Evolutionary conservation across 2,113 vertebrate species (phyloP).

Genomic region (Ovis canadensis): DNA sequence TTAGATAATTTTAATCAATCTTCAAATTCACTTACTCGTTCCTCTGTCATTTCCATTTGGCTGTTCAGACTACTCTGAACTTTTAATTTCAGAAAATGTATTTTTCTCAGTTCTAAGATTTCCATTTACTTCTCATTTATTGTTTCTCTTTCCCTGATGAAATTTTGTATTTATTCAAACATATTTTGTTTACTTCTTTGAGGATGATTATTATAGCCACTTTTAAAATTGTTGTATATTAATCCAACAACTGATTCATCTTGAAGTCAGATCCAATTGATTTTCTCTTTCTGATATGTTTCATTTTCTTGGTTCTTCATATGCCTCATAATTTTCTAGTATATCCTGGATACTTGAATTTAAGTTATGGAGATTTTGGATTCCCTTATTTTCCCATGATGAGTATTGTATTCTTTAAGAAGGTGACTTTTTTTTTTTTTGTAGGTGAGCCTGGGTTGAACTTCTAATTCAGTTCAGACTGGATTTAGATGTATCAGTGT

Average conservation of each 20-base stretch:
- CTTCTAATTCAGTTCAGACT: not conserved
- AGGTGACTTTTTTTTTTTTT: not conserved
- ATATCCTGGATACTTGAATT: not conserved
- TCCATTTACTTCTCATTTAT: not conserved
- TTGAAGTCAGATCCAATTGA: not conserved
- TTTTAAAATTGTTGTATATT: not conserved
- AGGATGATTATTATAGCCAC: not conserved
- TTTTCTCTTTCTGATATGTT: not conserved
- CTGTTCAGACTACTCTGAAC: not conserved
- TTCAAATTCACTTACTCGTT: not conserved
- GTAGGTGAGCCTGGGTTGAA: not conserved
- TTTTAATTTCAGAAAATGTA: not conserved
- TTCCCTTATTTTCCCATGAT: not conserved
- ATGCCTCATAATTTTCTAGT: not conserved
- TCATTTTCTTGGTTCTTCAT: not conserved
- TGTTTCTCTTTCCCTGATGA: not conserved
- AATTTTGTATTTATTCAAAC: not conserved
- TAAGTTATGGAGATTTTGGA: not conserved
- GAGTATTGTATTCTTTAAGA: not conserved
- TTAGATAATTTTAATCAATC: not conserved
- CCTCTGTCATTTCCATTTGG: not conserved
- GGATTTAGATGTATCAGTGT: not conserved
- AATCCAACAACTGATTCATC: not conserved
- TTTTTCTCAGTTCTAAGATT: not conserved
- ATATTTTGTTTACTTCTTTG: not conserved